Evolutionary conservation across 2,888 invertebrate genomes (phyloP).

Genomic region (Heliconius sara): DNA sequence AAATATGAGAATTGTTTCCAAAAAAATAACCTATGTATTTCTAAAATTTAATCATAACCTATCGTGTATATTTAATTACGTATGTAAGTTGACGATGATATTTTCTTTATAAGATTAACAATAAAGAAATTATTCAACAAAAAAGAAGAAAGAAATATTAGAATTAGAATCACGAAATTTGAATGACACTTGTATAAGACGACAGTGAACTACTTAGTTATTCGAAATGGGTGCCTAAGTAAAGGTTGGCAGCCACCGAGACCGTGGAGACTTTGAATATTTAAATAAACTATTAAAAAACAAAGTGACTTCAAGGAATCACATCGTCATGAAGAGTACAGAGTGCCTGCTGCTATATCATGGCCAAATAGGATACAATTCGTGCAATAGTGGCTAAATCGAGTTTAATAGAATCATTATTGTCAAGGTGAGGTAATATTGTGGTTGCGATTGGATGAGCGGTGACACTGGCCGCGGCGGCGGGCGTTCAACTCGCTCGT

Average conservation of each 20-base stretch:
- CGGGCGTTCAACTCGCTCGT: conserved; percentile 78
- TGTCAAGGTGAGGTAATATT: conserved; percentile 73
- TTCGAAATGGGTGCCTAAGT: conserved; percentile 48
- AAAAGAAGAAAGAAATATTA: conserved; percentile 36
- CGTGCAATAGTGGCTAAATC: conserved; percentile 55
- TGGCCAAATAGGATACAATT: conserved; percentile 34
- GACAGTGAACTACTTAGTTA: conserved; percentile 47
- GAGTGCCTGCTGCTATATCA: conserved; percentile 16
- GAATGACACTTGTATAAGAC: conserved; percentile 48
- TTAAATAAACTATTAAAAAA: conserved; percentile 51
- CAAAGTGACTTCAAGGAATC: conserved; percentile 51
- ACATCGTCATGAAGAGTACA: conserved; percentile 33
- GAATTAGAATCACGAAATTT: conserved; percentile 49
- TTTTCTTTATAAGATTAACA: neutral
- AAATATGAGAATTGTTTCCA: no score
- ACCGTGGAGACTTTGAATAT: conserved; percentile 35
- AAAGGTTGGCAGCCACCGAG: conserved; percentile 48
- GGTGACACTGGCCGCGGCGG: conserved; percentile 63
- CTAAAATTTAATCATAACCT: no score
- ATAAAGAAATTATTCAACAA: neutral
- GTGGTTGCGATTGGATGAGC: conserved; percentile 66
- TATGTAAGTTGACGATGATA: no score
- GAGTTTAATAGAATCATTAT: conserved; percentile 60
- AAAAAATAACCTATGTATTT: no score
- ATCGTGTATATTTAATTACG: no score